Evolutionary conservation across 2,113 vertebrate species (phyloP).

Genomic region (Sialia sialis): DNA sequence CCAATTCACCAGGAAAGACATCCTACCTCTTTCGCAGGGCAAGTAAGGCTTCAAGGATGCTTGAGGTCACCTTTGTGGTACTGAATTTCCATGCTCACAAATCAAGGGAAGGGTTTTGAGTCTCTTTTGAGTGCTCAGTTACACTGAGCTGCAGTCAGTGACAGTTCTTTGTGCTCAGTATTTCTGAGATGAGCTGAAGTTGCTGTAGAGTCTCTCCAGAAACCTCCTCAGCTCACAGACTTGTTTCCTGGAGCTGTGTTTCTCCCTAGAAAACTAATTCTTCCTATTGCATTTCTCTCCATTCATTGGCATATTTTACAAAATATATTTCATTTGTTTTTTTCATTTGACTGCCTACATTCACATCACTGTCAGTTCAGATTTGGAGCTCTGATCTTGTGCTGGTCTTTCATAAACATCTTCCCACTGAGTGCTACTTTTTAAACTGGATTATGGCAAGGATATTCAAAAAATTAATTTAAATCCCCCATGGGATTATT

Average conservation of each 20-base stretch:
- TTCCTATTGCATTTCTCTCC: neutral
- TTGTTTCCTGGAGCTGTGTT: neutral
- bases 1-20: neutral
- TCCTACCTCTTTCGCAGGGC: neutral
- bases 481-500: neutral
- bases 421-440: neutral
- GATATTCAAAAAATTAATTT: neutral
- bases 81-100: neutral
- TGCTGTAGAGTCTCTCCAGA: neutral
- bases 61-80: neutral
- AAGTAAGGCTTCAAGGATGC: neutral
- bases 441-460: neutral
- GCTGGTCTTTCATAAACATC: neutral
- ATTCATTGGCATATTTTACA: neutral
- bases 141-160: neutral
- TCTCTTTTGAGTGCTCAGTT: neutral
- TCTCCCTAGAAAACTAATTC: neutral
- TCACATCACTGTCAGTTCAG: neutral
- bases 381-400: neutral
- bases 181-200: neutral
- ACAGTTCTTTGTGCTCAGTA: neutral
- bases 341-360: neutral
- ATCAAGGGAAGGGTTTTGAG: neutral
- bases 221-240: neutral
- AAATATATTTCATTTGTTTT: neutral